Percentiles rank a stretch among this genome's conserved stretches.
phyloP scores from a whole-genome alignment of 2,113 vertebrate genomes.

The Hydrochoerus hydrochaeris region DNA sequence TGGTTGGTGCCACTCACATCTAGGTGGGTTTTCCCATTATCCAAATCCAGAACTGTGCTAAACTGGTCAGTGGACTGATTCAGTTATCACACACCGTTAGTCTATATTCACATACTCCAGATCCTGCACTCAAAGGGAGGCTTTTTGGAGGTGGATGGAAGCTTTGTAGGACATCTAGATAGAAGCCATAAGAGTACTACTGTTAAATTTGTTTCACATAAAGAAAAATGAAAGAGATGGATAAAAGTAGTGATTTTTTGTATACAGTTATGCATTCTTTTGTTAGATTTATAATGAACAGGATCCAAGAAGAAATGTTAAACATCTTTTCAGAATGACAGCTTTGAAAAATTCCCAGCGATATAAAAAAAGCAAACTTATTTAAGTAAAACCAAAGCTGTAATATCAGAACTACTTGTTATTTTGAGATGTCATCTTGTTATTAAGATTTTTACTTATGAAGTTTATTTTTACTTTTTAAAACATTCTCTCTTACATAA shows the following conservation, averaged over 20 bases:
- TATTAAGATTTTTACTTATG: slow-evolving; percentile 20
- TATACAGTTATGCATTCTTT: background rate
- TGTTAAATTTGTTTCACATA: background rate
- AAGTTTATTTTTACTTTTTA: slow-evolving; percentile 43
- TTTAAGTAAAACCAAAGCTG: slow-evolving; percentile 39
- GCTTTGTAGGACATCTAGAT: background rate
- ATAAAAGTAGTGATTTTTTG: slow-evolving; percentile 17
- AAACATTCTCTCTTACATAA: slow-evolving; percentile 26
- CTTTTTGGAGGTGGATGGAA: too few species aligned
- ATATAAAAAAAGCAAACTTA: background rate
- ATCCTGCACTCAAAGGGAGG: too few species aligned
- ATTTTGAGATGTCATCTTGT: slow-evolving; percentile 49
- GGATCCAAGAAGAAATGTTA: background rate
- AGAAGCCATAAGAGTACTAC: background rate
- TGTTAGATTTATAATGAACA: background rate
- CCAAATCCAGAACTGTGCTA: background rate
- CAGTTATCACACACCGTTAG: background rate
- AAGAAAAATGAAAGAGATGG: slow-evolving; percentile 22
- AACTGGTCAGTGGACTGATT: background rate
- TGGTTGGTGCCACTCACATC: background rate
- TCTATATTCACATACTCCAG: background rate
- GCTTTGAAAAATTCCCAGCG: background rate
- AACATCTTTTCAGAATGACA: slow-evolving; percentile 33
- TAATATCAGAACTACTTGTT: slow-evolving; percentile 50
- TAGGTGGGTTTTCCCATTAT: background rate